These are phyloP conservation scores for Nipponacmea schrenckii DNA, from an alignment of 2,888 invertebrate species.

Conservation along the genomic window DNA sequence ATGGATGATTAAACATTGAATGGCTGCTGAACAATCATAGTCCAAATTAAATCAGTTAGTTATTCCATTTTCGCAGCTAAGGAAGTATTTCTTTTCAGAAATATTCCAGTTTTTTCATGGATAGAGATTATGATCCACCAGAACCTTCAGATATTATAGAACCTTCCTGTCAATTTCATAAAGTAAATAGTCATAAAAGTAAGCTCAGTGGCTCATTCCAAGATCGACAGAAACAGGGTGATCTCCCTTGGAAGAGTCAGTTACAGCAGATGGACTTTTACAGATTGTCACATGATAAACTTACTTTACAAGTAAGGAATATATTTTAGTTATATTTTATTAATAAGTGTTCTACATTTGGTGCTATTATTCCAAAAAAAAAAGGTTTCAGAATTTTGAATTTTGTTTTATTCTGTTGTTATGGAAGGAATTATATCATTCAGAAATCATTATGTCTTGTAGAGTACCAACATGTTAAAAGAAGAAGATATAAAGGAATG, in stretches of 20 bases:
- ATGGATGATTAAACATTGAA: too few relatives aligned
- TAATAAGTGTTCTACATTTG: too few relatives aligned
- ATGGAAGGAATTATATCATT: too few relatives aligned
- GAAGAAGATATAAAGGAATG: conserved; percentile 14
- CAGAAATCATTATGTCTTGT: too few relatives aligned
- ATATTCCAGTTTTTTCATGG: conserved; percentile 5
- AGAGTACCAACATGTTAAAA: neutral
- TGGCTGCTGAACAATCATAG: too few relatives aligned
- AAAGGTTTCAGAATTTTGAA: too few relatives aligned
- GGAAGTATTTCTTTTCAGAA: neutral
- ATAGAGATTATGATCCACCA: neutral
- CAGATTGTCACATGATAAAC: conserved; percentile 25
- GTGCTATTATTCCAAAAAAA: neutral
- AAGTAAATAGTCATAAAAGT: conserved; percentile 4
- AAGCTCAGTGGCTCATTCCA: conserved; percentile 46
- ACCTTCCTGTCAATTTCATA: neutral
- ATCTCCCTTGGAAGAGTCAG: conserved; percentile 46
- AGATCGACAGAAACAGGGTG: conserved; percentile 37
- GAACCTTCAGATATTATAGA: neutral
- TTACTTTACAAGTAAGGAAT: neutral
- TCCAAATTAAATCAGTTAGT: too few relatives aligned
- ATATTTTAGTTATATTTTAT: too few relatives aligned
- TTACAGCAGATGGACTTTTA: conserved; percentile 38
- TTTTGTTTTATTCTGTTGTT: too few relatives aligned
- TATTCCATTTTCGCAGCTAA: too few relatives aligned